These are phyloP conservation scores for Carollia perspicillata DNA, from an alignment of 2,113 vertebrate genomes.

Conservation along the genomic window DNA sequence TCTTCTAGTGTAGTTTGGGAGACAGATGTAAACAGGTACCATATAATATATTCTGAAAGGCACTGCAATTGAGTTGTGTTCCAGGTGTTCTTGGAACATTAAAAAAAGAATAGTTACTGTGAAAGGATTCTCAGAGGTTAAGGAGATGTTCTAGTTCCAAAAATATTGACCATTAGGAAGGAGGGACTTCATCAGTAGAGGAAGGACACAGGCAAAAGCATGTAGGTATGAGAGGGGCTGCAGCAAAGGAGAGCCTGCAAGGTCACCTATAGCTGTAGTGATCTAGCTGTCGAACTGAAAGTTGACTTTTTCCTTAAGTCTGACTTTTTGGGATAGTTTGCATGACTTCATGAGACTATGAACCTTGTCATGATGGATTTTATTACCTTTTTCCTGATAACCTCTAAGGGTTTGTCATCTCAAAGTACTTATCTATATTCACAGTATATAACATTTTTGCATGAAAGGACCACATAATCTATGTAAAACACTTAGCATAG, in stretches of 20 bases:
- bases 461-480: background rate
- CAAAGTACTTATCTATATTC: background rate
- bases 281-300: background rate
- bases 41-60: background rate
- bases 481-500: background rate
- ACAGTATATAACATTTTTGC: constrained; percentile 12
- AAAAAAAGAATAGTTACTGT: background rate
- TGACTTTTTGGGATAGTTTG: background rate
- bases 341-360: background rate
- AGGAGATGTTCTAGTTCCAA: background rate
- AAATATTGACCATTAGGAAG: background rate
- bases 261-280: background rate
- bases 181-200: background rate
- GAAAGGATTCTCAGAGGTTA: background rate
- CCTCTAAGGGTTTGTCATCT: constrained; percentile 20
- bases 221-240: background rate
- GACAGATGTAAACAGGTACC: background rate
- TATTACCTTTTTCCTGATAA: background rate
- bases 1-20: background rate
- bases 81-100: background rate
- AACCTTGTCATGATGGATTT: background rate
- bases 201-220: background rate
- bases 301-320: background rate
- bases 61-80: background rate
- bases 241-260: background rate